Evolutionary conservation across 2,888 invertebrate species (phyloP).

Genomic region (Acleris cristana): DNA sequence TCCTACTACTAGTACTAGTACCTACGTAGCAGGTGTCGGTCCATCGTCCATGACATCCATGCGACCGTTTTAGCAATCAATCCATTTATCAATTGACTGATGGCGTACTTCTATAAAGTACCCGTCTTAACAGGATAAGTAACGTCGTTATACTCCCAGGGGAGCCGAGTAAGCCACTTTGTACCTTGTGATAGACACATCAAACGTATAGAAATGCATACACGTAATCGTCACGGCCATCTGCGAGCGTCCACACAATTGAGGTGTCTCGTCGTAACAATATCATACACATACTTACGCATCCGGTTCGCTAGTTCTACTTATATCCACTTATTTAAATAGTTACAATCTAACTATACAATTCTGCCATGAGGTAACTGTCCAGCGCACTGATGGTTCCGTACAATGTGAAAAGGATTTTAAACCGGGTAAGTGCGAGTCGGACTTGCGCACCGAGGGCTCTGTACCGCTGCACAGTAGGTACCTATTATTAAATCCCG

Average conservation of each 20-base stretch:
- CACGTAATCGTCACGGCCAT: conserved; percentile 26
- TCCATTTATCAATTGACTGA: conserved; percentile 34
- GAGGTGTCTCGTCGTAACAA: conserved; percentile 14
- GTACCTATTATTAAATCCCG: too few species aligned
- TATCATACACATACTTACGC: conserved; percentile 12
- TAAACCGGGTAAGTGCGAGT: background rate
- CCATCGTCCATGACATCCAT: conserved; percentile 2
- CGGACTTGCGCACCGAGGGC: too few species aligned
- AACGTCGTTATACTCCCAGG: conserved; percentile 22
- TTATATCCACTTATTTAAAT: background rate
- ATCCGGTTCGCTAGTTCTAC: conserved; percentile 13
- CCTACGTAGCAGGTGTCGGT: background rate
- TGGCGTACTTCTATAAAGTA: conserved; percentile 21
- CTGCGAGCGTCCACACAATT: conserved; percentile 12
- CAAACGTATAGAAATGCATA: conserved; percentile 28
- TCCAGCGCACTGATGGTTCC: too few species aligned
- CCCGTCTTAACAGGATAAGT: conserved; percentile 20
- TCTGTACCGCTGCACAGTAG: too few species aligned
- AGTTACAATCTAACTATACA: background rate
- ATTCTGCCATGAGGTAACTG: background rate
- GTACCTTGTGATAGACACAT: conserved; percentile 18
- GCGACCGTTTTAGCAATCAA: conserved; percentile 26
- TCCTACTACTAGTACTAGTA: background rate
- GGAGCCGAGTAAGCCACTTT: conserved; percentile 24
- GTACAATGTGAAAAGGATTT: background rate